Conservation (phyloP, 1,140 invertebrate genomes). For the Caenorhabditis elegans region DNA sequence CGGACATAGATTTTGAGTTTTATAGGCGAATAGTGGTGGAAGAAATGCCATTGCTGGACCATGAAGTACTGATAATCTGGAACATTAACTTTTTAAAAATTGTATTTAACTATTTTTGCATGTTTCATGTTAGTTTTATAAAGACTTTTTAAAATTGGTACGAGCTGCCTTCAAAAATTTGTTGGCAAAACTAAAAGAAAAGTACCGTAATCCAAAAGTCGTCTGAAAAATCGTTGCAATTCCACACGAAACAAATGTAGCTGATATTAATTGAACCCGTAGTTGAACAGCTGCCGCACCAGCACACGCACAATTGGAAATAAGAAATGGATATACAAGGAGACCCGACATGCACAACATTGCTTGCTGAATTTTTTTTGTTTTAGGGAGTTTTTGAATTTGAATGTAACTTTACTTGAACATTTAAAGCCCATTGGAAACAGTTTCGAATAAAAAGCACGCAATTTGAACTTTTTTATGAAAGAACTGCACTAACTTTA, state of each 20-base stretch:
- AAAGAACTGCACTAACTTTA: too few species aligned
- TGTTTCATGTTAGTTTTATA: background rate
- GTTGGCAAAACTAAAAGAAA: background rate
- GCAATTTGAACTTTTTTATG: too few species aligned
- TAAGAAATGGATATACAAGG: constrained; percentile 44
- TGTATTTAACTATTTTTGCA: background rate
- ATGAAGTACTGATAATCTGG: constrained; percentile 47
- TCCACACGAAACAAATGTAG: constrained; percentile 48
- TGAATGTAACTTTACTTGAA: background rate
- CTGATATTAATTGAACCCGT: constrained; percentile 46
- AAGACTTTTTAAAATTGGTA: background rate
- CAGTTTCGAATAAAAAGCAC: too few species aligned
- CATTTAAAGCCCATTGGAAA: too few species aligned
- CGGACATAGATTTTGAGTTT: constrained; percentile 18
- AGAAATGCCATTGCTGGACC: constrained; percentile 49
- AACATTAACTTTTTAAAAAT: background rate
- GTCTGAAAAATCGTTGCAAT: constrained; percentile 44
- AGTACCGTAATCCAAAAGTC: background rate
- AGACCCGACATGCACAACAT: constrained; percentile 49
- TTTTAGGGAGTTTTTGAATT: background rate
- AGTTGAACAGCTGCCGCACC: constrained; percentile 33
- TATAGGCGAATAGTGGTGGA: constrained; percentile 46
- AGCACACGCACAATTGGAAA: constrained; percentile 45
- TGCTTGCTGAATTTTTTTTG: constrained; percentile 38
- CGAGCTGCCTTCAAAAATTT: too few species aligned